These are phyloP conservation scores for Seriola rivoliana DNA, from an alignment of 2,113 vertebrate species.

Conservation along the genomic window DNA sequence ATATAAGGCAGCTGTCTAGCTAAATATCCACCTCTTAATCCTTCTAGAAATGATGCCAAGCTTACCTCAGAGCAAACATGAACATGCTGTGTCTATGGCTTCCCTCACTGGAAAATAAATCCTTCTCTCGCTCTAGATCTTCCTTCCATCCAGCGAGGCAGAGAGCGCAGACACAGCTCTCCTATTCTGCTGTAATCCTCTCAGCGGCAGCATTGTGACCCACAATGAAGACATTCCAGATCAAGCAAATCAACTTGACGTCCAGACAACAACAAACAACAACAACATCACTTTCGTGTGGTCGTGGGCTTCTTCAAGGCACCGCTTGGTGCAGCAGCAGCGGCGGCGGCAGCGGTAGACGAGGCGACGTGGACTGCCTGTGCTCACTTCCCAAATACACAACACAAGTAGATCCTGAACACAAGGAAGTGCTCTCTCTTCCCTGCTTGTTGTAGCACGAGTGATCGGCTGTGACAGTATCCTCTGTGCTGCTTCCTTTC, in stretches of 20 bases:
- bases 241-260: conserved; percentile 20
- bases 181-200: conserved; percentile 57
- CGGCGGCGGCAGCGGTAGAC: not conserved
- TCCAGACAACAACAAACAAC: conserved; percentile 6
- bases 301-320: not conserved
- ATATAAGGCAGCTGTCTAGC: not conserved
- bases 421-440: conserved; percentile 72
- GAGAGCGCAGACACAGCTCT: conserved; percentile 36
- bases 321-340: not conserved
- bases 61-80: conserved; percentile 51
- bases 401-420: conserved; percentile 41
- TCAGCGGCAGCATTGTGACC: conserved; percentile 57
- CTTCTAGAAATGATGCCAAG: not conserved
- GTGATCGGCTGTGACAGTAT: conserved; percentile 37
- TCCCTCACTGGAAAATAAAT: conserved; percentile 23
- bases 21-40: not conserved
- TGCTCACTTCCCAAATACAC: conserved; percentile 26
- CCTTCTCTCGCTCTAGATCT: conserved; percentile 41
- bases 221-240: conserved; percentile 39
- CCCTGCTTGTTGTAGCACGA: conserved; percentile 44
- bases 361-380: conserved; percentile 42
- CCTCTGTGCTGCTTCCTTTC: conserved; percentile 32
- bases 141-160: conserved; percentile 48
- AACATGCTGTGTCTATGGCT: not conserved
- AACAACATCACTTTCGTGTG: conserved; percentile 21